These are phyloP conservation scores for Agonopterix arenella DNA, from an alignment of 2,888 invertebrate species.

Conservation along the genomic window DNA sequence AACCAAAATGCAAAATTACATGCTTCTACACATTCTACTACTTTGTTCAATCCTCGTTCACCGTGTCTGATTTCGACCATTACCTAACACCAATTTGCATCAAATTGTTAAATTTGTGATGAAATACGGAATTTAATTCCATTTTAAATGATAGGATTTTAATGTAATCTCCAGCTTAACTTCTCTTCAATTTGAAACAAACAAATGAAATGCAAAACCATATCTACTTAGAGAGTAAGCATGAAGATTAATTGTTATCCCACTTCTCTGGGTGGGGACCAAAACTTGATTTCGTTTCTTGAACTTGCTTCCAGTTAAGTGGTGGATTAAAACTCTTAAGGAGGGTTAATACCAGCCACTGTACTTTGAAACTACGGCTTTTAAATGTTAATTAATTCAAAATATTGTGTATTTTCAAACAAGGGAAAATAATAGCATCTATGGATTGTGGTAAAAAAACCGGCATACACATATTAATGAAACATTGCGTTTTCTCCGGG, in stretches of 20 bases:
- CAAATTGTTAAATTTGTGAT: not conserved
- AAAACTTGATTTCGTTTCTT: slow-evolving; percentile 65
- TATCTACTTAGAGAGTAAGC: slow-evolving; percentile 27
- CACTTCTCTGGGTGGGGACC: slow-evolving; percentile 47
- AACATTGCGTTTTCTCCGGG: no score
- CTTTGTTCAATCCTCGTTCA: no score
- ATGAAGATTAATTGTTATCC: slow-evolving; percentile 63
- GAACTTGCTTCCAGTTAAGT: slow-evolving; percentile 51
- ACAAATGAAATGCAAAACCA: slow-evolving; percentile 7
- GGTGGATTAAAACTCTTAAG: slow-evolving; percentile 43
- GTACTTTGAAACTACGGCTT: no score
- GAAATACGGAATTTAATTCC: not conserved
- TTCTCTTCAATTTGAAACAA: slow-evolving; percentile 7
- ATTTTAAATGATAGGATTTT: not conserved
- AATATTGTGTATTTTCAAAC: no score
- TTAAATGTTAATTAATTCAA: no score
- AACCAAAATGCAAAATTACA: no score
- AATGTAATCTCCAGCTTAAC: not conserved
- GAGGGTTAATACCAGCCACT: slow-evolving; percentile 10
- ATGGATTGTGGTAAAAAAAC: no score
- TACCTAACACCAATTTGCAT: not conserved
- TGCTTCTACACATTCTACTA: no score
- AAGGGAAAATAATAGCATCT: no score
- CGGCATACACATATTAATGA: no score
- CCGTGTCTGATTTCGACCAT: no score